Conservation (phyloP, 2,113 vertebrate species). For the Nothocercus nigrocapillus region DNA sequence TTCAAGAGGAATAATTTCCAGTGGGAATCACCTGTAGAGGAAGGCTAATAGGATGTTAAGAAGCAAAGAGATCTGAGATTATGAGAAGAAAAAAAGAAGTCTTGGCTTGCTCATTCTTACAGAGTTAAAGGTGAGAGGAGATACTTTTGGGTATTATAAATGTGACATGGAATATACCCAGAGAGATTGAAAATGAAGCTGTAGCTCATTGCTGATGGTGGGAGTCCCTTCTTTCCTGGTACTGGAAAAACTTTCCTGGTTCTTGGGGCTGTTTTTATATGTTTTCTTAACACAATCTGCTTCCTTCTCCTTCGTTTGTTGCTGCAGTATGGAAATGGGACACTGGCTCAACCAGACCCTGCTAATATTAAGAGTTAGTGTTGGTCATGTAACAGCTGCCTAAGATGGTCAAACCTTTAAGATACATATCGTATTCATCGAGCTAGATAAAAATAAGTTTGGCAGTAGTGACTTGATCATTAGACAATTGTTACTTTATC, state of each 20-base stretch:
- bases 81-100: background rate
- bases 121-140: background rate
- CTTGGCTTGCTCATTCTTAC: background rate
- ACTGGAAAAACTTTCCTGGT: too few species aligned
- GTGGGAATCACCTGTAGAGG: background rate
- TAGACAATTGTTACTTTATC: background rate
- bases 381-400: background rate
- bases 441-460: background rate
- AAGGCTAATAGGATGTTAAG: background rate
- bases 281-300: background rate
- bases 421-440: background rate
- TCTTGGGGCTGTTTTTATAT: background rate
- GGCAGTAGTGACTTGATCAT: background rate
- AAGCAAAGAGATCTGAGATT: background rate
- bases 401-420: background rate
- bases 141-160: background rate
- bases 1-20: background rate
- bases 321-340: background rate
- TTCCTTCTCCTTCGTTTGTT: background rate
- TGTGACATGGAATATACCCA: background rate
- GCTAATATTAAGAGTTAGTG: background rate
- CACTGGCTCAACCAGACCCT: background rate
- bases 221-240: background rate
- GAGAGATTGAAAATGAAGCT: background rate
- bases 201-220: background rate